Evolutionary conservation across 2,888 invertebrate genomes (phyloP).

Genomic region (Cryptus viduatorius): DNA sequence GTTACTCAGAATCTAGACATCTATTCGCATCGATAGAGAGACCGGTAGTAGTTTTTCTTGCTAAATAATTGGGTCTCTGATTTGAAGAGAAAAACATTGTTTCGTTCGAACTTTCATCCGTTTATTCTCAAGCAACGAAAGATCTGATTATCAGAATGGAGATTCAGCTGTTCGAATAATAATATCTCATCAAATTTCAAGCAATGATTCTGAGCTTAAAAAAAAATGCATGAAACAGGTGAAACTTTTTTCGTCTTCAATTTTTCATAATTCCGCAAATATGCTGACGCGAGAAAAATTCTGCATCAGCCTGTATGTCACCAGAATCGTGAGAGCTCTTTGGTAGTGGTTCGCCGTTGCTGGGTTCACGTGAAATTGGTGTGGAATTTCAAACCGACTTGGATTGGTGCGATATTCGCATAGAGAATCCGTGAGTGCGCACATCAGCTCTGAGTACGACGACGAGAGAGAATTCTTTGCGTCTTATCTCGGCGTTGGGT

Average conservation of each 20-base stretch:
- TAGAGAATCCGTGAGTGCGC: slow-evolving; percentile 43
- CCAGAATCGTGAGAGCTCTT: too few species aligned
- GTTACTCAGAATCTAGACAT: slow-evolving; percentile 24
- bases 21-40: slow-evolving; percentile 18
- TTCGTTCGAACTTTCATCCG: neutral
- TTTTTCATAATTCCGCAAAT: too few species aligned
- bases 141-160: neutral
- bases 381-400: slow-evolving; percentile 39
- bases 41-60: neutral
- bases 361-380: slow-evolving; percentile 25
- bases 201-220: too few species aligned
- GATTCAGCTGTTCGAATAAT: neutral
- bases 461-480: slow-evolving; percentile 45
- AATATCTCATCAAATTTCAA: neutral
- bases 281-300: neutral
- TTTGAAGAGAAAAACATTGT: neutral
- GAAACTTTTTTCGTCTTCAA: too few species aligned
- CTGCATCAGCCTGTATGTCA: too few species aligned
- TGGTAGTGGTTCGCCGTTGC: slow-evolving; percentile 1
- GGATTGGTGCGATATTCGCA: slow-evolving; percentile 33
- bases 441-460: slow-evolving; percentile 33
- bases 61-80: slow-evolving; percentile 18
- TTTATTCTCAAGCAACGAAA: neutral
- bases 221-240: too few species aligned
- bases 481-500: slow-evolving; percentile 50